Base-by-base conservation (phyloP, 1,140 invertebrate genomes). In the Protaetia brevitarsis region DNA sequence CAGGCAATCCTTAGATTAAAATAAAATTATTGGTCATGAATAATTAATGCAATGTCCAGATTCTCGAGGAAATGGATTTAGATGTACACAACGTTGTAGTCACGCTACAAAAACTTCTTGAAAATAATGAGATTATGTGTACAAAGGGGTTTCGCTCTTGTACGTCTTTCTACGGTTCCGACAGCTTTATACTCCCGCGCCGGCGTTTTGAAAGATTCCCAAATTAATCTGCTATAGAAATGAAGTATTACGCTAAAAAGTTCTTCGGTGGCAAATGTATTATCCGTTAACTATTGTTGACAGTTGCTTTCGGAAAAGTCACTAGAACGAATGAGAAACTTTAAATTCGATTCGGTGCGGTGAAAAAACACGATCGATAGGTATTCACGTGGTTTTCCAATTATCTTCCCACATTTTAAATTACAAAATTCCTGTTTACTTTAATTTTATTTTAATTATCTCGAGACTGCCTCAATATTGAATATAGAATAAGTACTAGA, bases 221-320 rank as follows among this genome's bases (percentile, higher is more conserved):
- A 51, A 51, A 51, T 51, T 51, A 51, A 51, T 21, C 19, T 10
- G 41, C 41, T 51, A 51, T 51, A 51, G 19, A 51, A 16, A 23
- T 51, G 26, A 51, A 51, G 16, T 51, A 51, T 51, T 51, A 51
- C 41, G 16, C 26, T 51, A 51, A 51, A 51, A 51, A 51, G 6
- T 51, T 51, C 41, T 16, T 6, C 2, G 16, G 13, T 10, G 41
- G 26, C 41, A 51, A n/a, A 51, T 51, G 41, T 51, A 51, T 51
- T 51, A 51, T 51, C 41, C 41, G 21, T 51, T 51, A 51, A 51
- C 41, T 51, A 51, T 51, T 51, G 41, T 51, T 51, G 41, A 51
- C 41, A 51, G 41, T 51, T 51, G 21, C 41, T 51, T 19, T 51
- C 26, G 41, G 41, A 51, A 19, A 51, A 51, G 41, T 51, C 41